Conservation (phyloP, 2,113 vertebrate species). For the Ciconia maguari region DNA sequence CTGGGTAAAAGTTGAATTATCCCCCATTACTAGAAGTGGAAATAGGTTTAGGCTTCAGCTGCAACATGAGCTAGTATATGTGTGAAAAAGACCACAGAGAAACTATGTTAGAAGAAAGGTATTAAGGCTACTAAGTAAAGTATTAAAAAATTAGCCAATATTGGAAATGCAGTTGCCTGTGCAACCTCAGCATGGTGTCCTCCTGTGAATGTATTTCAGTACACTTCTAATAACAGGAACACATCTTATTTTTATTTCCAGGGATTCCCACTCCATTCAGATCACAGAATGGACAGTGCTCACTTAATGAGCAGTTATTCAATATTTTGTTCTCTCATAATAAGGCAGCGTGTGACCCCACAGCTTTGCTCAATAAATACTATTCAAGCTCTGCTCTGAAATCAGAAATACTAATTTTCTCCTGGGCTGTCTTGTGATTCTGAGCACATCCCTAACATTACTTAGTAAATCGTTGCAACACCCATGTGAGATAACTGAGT, state of each 20-base stretch:
- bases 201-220: not conserved
- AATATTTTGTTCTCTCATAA: conserved; percentile 22
- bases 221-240: not conserved
- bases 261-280: not conserved
- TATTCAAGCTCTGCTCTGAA: conserved; percentile 14
- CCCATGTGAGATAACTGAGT: not conserved
- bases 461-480: not conserved
- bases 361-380: not conserved
- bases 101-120: not conserved
- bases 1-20: not conserved
- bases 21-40: not conserved
- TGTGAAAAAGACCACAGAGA: not conserved
- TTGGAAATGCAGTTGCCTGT: not conserved
- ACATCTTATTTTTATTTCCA: not conserved
- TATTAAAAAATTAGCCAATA: not conserved
- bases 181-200: not conserved
- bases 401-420: conserved; percentile 20
- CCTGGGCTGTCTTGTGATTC: not conserved
- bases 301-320: conserved; percentile 7
- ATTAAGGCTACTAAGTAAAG: not conserved
- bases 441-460: not conserved
- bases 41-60: not conserved
- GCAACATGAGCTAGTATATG: not conserved
- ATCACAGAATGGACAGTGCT: not conserved
- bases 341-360: not conserved